Evolutionary conservation across 2,113 vertebrate genomes (phyloP), one percentile per base, ranked within the genome.

Genomic region (Coregonus clupeaformis): DNA sequence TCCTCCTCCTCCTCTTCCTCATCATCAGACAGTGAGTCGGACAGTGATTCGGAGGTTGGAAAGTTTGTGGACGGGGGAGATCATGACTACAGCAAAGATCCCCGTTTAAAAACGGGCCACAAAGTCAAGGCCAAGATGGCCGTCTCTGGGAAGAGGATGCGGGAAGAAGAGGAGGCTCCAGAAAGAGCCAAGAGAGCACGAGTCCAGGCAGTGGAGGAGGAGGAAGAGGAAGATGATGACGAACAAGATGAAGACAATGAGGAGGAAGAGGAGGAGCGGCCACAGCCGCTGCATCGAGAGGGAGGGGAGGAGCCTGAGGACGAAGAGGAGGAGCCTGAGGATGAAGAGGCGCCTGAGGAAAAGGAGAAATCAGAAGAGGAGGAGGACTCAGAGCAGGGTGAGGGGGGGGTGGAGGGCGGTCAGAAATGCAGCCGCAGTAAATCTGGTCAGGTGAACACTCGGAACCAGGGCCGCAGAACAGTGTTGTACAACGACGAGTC

Each of bases 71-170:
- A 98, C 0, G 97, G 96, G 2, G 97, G 96, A 5, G 97, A 99
- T 81, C 98, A 99, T 7, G 97, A 99, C 92, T 99, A 99, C 91
- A 99, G 96, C 90, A 99, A 97, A 92, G 95, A 94, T 0, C 92
- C 95, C 72, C 92, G 94, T 82, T 92, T 92, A 13, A 94, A 94
- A 3, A 88, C 91, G 24, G 93, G 89, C 49, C 85, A 92, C 27
- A 94, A 93, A 68, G 84, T 90, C n/a, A 42, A 42, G 36, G 36
- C 9, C 36, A 94, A 94, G 81, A 63, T 88, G 42, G 24, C 79
- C 1, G 36, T 69, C 71, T 76, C 73, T 45, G 90, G 91, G 77
- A 95, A 92, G 71, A 86, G 89, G 78, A 93, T 82, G 81, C 93
- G 91, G 88, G 36, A 42, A 42, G 36, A 42, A 42, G 36, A 42